phyloP scores from a whole-genome alignment of 2,888 invertebrate species.

The Leptinotarsa juncta region DNA sequence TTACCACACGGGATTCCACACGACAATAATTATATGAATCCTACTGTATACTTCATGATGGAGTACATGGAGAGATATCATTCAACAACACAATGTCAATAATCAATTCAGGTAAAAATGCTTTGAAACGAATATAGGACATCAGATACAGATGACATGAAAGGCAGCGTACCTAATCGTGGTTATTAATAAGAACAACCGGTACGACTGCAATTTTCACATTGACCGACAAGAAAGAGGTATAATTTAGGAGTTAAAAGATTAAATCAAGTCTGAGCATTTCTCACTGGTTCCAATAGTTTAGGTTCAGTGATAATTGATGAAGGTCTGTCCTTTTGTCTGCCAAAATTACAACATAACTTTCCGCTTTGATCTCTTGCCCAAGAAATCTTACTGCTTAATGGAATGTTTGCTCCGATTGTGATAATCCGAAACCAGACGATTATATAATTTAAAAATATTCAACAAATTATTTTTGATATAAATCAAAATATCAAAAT shows the following conservation, averaged over 20 bases:
- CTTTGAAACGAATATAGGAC: not conserved
- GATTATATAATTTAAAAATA: too few relatives aligned
- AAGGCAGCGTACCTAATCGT: constrained; percentile 14
- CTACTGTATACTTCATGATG: too few relatives aligned
- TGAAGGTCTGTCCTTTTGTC: not conserved
- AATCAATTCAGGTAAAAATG: not conserved
- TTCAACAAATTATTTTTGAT: too few relatives aligned
- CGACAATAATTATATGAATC: too few relatives aligned
- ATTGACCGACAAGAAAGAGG: constrained; percentile 20
- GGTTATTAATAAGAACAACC: constrained; percentile 10
- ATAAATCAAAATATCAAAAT: too few relatives aligned
- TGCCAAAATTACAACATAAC: too few relatives aligned
- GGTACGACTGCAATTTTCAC: constrained; percentile 18
- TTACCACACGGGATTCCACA: too few relatives aligned
- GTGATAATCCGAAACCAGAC: too few relatives aligned
- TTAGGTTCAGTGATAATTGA: not conserved
- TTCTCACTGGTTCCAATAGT: constrained; percentile 2
- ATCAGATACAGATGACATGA: constrained; percentile 9
- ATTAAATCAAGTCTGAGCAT: not conserved
- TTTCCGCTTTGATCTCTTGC: too few relatives aligned
- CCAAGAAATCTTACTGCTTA: too few relatives aligned
- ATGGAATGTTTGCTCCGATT: too few relatives aligned
- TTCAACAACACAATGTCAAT: not conserved
- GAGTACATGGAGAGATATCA: not conserved
- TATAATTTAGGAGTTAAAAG: constrained; percentile 3